Percentiles rank a stretch among this genome's conserved stretches.
Conservation (phyloP, 2,888 invertebrate genomes). For the Seira ritae region DNA sequence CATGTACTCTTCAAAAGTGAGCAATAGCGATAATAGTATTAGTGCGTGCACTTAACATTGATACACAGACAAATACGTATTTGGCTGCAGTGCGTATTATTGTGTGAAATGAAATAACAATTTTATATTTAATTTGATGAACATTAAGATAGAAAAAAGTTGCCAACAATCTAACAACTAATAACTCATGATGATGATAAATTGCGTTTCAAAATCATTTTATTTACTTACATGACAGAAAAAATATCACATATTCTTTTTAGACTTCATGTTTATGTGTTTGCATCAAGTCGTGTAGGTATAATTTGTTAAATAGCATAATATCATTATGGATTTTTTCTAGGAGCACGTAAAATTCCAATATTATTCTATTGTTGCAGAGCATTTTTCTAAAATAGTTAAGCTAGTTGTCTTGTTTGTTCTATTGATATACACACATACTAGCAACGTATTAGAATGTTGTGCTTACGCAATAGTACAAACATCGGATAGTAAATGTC, state of each 20-base stretch:
- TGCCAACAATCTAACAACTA: constrained; percentile 39
- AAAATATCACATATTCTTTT: neutral
- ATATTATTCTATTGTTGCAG: too few species aligned
- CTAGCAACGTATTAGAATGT: too few species aligned
- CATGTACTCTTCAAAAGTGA: neutral
- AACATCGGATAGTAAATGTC: too few species aligned
- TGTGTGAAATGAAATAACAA: constrained; percentile 12
- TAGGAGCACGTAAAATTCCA: neutral
- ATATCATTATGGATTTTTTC: neutral
- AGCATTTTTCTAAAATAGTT: too few species aligned
- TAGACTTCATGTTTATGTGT: neutral
- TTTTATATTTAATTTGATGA: constrained; percentile 39
- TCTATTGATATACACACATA: too few species aligned
- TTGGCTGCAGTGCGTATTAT: too few species aligned
- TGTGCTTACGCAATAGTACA: too few species aligned
- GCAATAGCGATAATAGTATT: neutral
- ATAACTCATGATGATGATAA: too few species aligned
- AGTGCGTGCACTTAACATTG: neutral
- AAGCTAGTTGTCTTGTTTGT: too few species aligned
- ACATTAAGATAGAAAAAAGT: constrained; percentile 33
- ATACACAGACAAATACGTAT: too few species aligned
- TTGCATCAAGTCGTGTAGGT: neutral
- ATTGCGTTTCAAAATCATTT: constrained; percentile 44
- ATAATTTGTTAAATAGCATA: neutral
- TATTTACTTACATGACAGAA: constrained; percentile 51